These are phyloP conservation scores for Gastrophryne carolinensis DNA, from an alignment of 2,797 vertebrate species.

Conservation along the genomic window DNA sequence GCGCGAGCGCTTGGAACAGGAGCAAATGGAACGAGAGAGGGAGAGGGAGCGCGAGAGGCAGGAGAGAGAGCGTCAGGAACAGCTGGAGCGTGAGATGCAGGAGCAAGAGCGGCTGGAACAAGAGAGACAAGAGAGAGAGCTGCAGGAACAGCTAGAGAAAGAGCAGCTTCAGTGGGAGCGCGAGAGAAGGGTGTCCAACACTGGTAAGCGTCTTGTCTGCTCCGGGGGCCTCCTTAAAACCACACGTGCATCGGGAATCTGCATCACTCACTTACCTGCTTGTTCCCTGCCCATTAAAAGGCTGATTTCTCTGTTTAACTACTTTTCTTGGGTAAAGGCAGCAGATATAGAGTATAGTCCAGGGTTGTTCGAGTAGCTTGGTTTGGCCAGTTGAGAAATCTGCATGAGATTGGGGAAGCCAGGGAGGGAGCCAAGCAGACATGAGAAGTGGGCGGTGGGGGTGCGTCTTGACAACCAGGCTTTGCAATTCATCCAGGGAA, in stretches of 20 bases:
- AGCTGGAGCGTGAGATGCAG: slow-evolving; percentile 70
- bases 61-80: slow-evolving; percentile 67
- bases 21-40: slow-evolving; percentile 67
- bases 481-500: no score
- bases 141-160: slow-evolving; percentile 75
- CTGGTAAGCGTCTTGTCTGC: slow-evolving; percentile 77
- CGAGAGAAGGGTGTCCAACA: slow-evolving; percentile 84
- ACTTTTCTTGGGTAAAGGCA: no score
- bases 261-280: background rate
- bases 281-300: no score
- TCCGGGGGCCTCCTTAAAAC: no score
- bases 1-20: slow-evolving; percentile 64
- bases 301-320: no score
- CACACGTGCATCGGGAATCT: background rate
- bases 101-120: slow-evolving; percentile 68
- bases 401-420: no score
- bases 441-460: no score
- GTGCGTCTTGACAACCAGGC: no score
- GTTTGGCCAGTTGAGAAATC: no score
- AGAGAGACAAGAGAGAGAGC: slow-evolving; percentile 73
- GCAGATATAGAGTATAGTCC: no score
- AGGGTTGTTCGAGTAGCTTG: no score
- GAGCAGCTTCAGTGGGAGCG: slow-evolving; percentile 92
- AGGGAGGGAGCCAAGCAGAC: no score
- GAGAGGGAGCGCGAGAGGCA: slow-evolving; percentile 70